Evolutionary conservation across 2,113 vertebrate species (phyloP), one percentile per base, ranked within the genome.

Genomic region (Stomatorhinus ivindoensis): DNA sequence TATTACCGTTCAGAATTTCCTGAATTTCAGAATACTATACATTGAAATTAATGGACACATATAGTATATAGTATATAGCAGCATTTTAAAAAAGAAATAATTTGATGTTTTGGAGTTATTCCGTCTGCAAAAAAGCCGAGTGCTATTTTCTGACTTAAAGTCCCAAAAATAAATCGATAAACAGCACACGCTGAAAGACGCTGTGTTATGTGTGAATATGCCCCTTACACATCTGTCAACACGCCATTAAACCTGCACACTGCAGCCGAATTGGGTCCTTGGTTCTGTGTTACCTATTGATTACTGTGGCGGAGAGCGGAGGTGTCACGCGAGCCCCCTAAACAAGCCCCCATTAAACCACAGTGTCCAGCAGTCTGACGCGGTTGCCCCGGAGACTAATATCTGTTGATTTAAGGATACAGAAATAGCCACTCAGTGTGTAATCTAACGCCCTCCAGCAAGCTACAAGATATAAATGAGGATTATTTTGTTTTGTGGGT

Each of bases 401-500:
- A 89, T 73, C 44, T 96, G 93, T 95, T 96, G 94, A 92, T 95
- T 93, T 93, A 93, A 93, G 90, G 58, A 88, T 90, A 90, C 92
- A 91, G 92, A 92, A 95, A 94, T 95, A 95, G 92, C 92, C 90
- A 84, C 73, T 90, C 89, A 90, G 61, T 90, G 92, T 91, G 93
- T 92, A 93, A 94, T 91, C 91, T 91, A 91, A 94, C 90, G 88
- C 92, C 89, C 91, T 89, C 65, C 47, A 51, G 87, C 82, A 85
- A 80, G 44, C 90, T 65, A 83, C 46, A 89, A 93, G 89, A 93
- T 92, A 94, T 93, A 94, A 94, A 94, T 91, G 92, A 92, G 91
- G 92, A 94, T 94, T 94, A 92, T 95, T 94, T 94, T 90, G 89
- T 92, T 94, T 93, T 93, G 93, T 90, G 93, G 94, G 92, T 92